These are phyloP conservation scores for Polypedilum pembai DNA, from an alignment of 1,140 invertebrate species.

Conservation along the genomic window DNA sequence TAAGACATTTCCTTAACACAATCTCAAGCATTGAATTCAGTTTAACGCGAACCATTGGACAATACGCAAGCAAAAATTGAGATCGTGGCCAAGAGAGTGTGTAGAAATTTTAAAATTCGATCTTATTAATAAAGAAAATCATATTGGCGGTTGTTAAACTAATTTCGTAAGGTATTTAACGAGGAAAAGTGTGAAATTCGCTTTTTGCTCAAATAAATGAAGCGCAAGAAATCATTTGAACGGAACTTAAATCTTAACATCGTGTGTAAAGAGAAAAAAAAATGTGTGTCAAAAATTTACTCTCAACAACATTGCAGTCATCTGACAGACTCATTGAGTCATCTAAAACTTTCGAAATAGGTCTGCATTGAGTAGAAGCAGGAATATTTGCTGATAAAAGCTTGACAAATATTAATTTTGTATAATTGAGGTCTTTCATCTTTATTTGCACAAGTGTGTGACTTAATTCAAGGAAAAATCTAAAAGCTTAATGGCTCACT, in stretches of 20 bases:
- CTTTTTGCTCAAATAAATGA: background rate
- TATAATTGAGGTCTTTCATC: background rate
- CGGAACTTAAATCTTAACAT: background rate
- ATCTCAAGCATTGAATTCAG: background rate
- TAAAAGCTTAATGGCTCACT: too few relatives aligned
- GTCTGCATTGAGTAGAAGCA: background rate
- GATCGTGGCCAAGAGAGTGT: background rate
- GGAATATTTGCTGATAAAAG: background rate
- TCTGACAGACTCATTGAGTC: too few relatives aligned
- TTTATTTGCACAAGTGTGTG: background rate
- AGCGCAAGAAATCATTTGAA: background rate
- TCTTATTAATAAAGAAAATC: background rate
- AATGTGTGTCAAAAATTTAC: constrained; percentile 16
- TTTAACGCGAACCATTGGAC: constrained; percentile 10
- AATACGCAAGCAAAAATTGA: background rate
- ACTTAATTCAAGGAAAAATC: too few relatives aligned
- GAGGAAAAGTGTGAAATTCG: background rate
- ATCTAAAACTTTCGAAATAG: background rate
- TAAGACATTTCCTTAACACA: background rate
- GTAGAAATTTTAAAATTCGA: too few relatives aligned
- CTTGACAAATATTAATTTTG: background rate
- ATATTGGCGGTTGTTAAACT: background rate
- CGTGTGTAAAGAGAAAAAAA: background rate
- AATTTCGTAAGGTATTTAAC: background rate
- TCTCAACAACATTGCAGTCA: background rate